A percentile compares a stretch with the other conserved stretches of the same genome.
These are phyloP conservation scores for Aspidiotus destructor DNA, from an alignment of 2,888 invertebrate species.

Conservation along the genomic window DNA sequence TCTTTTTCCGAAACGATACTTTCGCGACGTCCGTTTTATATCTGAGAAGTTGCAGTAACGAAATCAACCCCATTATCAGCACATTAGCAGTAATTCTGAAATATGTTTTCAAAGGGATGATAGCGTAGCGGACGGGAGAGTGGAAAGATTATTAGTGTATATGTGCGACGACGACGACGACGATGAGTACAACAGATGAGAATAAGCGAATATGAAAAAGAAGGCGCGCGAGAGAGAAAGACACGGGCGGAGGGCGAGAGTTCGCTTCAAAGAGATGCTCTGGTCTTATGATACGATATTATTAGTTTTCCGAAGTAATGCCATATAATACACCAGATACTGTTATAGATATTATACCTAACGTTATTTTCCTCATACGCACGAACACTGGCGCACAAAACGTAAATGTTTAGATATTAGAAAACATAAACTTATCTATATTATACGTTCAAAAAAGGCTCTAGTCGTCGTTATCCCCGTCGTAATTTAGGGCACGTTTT, in stretches of 20 bases:
- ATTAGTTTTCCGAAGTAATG: constrained; percentile 32
- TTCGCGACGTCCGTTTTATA: constrained; percentile 32
- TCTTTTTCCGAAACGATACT: constrained; percentile 30
- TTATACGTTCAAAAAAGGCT: no score
- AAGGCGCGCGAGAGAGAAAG: not conserved
- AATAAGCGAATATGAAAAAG: not conserved
- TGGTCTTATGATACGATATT: constrained; percentile 24
- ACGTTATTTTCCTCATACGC: constrained; percentile 24
- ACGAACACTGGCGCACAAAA: constrained; percentile 4
- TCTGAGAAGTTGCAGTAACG: constrained; percentile 32
- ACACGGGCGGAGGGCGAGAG: constrained; percentile 21
- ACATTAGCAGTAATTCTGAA: constrained; percentile 34
- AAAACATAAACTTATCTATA: not conserved
- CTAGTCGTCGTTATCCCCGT: no score
- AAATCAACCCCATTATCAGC: constrained; percentile 33
- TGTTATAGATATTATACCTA: constrained; percentile 31
- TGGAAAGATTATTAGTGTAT: constrained; percentile 29
- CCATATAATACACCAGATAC: constrained; percentile 31
- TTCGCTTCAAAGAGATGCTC: constrained; percentile 20
- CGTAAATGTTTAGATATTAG: constrained; percentile 24
- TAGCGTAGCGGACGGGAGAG: constrained; percentile 22
- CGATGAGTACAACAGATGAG: constrained; percentile 3
- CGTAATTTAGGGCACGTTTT: no score
- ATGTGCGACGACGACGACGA: constrained; percentile 7
- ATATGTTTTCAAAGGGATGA: constrained; percentile 33